Evolutionary conservation across 2,888 invertebrate species (phyloP), one percentile per base, ranked within the genome.

Genomic region (Tachina fera): DNA sequence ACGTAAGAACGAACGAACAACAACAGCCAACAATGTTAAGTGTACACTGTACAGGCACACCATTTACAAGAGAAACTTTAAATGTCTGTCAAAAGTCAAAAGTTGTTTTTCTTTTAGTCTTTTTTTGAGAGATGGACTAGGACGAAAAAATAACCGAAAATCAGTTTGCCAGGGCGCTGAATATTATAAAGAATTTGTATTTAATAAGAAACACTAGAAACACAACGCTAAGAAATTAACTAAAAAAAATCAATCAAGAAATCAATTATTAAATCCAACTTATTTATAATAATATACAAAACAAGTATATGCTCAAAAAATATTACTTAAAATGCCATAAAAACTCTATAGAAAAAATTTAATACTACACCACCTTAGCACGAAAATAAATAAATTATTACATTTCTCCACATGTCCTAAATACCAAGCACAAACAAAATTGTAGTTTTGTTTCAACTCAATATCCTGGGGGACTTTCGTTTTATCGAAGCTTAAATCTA

Each of bases 401-500:
- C 13, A 14, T 31, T 53, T 65, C 39, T 65, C n/a, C 9, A 47
- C 65, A 65, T 47, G 65, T 22, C 65, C 47, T 47, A 22, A 65
- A 65, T 4, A 61, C n/a, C 14, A 63, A 11, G 41, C 14, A 39
- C 8, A 67, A 16, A 49, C 49, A 31, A 51, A 53, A 43, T 14
- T 10, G n/a, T 51, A 11, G 3, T 51, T 13, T 1, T 39, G 5
- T 10, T 16, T 49, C n/a, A n/a, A 45, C 56, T 16, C 22, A 10
- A 53, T 47, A 14, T n/a, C 77, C 68, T 41, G n/a, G 49, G 67
- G 58, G 77, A 68, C 49, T 49, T 43, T n/a, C 39, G 5, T 58
- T 49, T 77, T 77, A 77, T 77, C 77, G 1, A 31, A 31, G 31
- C 31, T 31, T 41, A 41, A 77, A 19, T n/a, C 16, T 45, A 31